Conservation (phyloP, 1,140 invertebrate genomes). For the Leptopilina boulardi region DNA sequence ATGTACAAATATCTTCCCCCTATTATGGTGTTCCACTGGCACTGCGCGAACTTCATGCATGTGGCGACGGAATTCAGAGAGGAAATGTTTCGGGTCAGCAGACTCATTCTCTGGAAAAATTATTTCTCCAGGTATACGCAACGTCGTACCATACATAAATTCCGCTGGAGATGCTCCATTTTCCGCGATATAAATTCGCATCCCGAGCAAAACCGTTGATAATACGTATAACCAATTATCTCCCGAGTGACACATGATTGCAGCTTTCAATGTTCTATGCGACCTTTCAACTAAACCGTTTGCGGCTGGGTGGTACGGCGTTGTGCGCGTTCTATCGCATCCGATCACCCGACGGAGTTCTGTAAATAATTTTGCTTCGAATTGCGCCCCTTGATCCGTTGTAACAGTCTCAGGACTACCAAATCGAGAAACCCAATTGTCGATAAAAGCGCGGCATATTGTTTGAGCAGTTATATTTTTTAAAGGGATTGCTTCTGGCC, state of each 20-base stretch:
- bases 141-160: constrained; percentile 58
- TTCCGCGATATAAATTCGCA: constrained; percentile 37
- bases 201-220: not conserved
- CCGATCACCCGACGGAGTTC: not conserved
- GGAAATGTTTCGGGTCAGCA: constrained; percentile 49
- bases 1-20: constrained; percentile 37
- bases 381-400: not conserved
- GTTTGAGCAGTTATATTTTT: not conserved
- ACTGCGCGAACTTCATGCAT: constrained; percentile 36
- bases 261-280: constrained; percentile 45
- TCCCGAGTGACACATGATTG: constrained; percentile 11
- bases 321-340: not conserved
- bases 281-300: constrained; percentile 46
- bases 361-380: constrained; percentile 6
- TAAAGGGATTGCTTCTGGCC: constrained; percentile 22
- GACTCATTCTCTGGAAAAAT: constrained; percentile 49
- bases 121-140: constrained; percentile 66
- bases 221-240: not conserved
- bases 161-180: constrained; percentile 57
- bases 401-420: not conserved
- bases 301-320: constrained; percentile 48
- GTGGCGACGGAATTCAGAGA: constrained; percentile 46
- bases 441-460: not conserved
- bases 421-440: not conserved
- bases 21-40: constrained; percentile 36